phyloP scores from a whole-genome alignment of 2,113 vertebrate genomes.

The Willisornis vidua region DNA sequence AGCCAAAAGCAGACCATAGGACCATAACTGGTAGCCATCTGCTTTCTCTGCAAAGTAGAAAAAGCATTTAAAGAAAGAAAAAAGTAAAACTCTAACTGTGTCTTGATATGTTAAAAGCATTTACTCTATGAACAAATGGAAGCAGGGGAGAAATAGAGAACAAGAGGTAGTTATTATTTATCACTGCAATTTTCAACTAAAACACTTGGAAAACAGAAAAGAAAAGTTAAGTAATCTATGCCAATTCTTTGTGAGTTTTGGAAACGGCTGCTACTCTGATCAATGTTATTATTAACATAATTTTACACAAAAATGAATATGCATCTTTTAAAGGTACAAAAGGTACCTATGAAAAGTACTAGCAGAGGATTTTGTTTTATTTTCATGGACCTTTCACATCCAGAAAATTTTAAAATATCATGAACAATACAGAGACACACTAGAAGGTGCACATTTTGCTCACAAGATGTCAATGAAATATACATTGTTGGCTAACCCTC shows the following conservation, averaged over 20 bases:
- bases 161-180: neutral
- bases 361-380: neutral
- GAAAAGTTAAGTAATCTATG: neutral
- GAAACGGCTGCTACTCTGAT: neutral
- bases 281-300: neutral
- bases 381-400: neutral
- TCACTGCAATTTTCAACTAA: neutral
- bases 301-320: neutral
- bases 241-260: neutral
- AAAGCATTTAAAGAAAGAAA: neutral
- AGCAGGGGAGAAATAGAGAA: neutral
- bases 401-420: neutral
- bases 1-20: conserved; percentile 19
- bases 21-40: conserved; percentile 46
- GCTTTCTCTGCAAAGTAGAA: conserved; percentile 27
- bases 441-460: neutral
- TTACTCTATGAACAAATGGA: neutral
- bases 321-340: neutral
- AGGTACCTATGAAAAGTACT: neutral
- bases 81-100: neutral
- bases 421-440: neutral
- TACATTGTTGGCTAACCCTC: neutral
- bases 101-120: neutral
- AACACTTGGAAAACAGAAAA: neutral
- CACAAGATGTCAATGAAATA: neutral